Percentiles rank a stretch among this genome's conserved stretches.
phyloP scores from a whole-genome alignment of 1,140 invertebrate genomes.

The Penaeus japonicus region DNA sequence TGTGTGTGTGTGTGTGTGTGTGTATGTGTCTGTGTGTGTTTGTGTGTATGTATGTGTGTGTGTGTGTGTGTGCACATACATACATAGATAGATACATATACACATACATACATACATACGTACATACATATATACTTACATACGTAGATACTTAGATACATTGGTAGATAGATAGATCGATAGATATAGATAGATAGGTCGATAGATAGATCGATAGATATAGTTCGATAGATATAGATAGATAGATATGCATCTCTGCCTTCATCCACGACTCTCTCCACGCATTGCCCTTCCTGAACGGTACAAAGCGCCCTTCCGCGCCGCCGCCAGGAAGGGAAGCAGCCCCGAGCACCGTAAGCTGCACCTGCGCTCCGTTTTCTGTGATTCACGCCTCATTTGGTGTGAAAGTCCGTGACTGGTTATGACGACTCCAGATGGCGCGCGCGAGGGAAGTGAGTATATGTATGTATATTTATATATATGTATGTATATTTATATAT shows the following conservation, averaged over 20 bases:
- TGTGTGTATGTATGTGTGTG: not conserved
- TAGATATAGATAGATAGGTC: not conserved
- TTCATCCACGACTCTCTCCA: too few species aligned
- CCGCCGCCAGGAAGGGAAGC: too few species aligned
- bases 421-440: constrained; percentile 40
- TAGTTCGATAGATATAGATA: not conserved
- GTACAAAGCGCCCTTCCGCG: too few species aligned
- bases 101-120: not conserved
- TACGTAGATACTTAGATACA: not conserved
- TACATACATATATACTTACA: not conserved
- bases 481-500: not conserved
- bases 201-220: not conserved
- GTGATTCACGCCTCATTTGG: constrained; percentile 46
- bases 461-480: not conserved
- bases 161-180: not conserved
- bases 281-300: too few species aligned
- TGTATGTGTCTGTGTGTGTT: not conserved
- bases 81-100: not conserved
- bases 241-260: too few species aligned
- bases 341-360: not conserved
- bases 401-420: constrained; percentile 24
- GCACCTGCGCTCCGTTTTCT: constrained; percentile 47
- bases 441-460: not conserved
- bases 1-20: not conserved
- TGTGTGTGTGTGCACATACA: not conserved